These are phyloP conservation scores for Liposcelis brunnea DNA, from an alignment of 2,888 invertebrate species.

Conservation along the genomic window DNA sequence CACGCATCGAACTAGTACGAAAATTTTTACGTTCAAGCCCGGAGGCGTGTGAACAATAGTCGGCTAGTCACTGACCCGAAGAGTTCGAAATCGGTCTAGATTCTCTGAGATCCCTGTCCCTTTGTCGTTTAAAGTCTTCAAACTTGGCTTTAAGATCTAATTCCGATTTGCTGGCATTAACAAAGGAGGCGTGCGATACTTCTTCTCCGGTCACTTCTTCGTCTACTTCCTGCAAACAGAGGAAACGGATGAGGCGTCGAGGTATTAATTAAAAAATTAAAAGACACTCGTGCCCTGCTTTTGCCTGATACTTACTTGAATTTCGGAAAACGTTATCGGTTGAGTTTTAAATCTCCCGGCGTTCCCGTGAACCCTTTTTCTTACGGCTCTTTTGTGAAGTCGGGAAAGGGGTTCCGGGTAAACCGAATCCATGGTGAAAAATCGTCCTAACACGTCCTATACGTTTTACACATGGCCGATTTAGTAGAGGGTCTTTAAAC, in stretches of 20 bases:
- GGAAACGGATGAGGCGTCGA: conserved; percentile 5
- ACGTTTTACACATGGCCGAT: too few relatives aligned
- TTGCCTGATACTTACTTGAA: conserved; percentile 31
- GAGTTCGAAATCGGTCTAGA: too few relatives aligned
- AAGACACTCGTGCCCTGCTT: background rate
- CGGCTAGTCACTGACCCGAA: too few relatives aligned
- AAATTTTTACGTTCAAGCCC: too few relatives aligned
- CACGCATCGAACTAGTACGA: too few relatives aligned
- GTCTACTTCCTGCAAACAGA: conserved; percentile 46
- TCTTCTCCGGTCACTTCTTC: conserved; percentile 39
- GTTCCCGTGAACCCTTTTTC: conserved; percentile 33
- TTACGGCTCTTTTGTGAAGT: conserved; percentile 36
- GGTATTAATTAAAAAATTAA: conserved; percentile 6
- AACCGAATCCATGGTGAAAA: conserved; percentile 46
- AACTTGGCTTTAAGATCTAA: conserved; percentile 35
- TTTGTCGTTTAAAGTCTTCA: conserved; percentile 35
- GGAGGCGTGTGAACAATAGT: too few relatives aligned
- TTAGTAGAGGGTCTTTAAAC: too few relatives aligned
- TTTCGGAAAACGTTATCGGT: conserved; percentile 61
- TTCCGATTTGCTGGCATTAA: conserved; percentile 33
- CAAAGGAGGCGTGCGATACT: conserved; percentile 22
- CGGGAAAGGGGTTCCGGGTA: conserved; percentile 50
- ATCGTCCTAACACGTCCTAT: too few relatives aligned
- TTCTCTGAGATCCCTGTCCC: conserved; percentile 23
- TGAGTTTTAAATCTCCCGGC: conserved; percentile 43